phyloP scores from a whole-genome alignment of 2,888 invertebrate species.

The Macrophya alboannulata region DNA sequence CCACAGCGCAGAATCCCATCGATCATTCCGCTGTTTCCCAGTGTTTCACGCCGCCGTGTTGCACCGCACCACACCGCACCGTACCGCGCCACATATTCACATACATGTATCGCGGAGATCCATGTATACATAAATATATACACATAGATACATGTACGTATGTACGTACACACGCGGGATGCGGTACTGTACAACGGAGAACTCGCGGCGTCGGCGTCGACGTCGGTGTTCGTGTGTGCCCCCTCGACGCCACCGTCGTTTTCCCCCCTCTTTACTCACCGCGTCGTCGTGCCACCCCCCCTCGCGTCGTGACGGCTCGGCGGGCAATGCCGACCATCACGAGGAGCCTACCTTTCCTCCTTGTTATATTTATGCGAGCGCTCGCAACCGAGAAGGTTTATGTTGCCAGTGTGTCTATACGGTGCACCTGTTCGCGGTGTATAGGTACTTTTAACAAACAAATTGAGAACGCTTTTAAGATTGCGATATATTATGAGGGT shows the following conservation, averaged over 20 bases:
- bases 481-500: conserved; percentile 15
- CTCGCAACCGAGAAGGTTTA: conserved; percentile 78
- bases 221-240: conserved; percentile 60
- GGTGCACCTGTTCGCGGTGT: conserved; percentile 48
- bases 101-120: background rate
- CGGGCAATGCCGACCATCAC: conserved; percentile 79
- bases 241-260: conserved; percentile 57
- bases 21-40: conserved; percentile 78
- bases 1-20: conserved; percentile 79
- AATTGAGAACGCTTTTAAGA: conserved; percentile 34
- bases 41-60: conserved; percentile 77
- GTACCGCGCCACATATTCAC: background rate
- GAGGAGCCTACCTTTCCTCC: conserved; percentile 75
- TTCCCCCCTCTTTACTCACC: conserved; percentile 60
- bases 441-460: conserved; percentile 7
- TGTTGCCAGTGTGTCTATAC: conserved; percentile 61
- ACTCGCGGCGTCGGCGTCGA: conserved; percentile 30
- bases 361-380: conserved; percentile 79
- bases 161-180: background rate
- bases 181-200: background rate
- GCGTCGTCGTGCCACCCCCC: conserved; percentile 61
- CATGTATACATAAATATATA: background rate
- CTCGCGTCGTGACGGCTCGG: conserved; percentile 76
- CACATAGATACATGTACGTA: background rate
- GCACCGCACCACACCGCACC: conserved; percentile 64